Conservation (phyloP, 2,888 invertebrate genomes). For the Trachelus stipa region DNA sequence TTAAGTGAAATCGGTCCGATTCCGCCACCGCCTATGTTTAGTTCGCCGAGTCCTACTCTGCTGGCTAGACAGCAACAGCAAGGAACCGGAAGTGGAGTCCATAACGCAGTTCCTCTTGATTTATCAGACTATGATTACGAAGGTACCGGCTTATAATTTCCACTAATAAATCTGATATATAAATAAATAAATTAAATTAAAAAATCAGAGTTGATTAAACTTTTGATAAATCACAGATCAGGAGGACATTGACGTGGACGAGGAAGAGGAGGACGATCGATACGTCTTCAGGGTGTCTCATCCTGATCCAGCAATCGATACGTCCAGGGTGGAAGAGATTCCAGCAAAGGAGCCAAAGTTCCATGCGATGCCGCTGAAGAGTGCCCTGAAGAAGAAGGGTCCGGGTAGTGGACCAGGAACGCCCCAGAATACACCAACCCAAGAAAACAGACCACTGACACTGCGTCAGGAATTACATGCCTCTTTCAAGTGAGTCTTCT, state of each 20-base stretch:
- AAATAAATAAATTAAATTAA: neutral
- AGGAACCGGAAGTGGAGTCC: slow-evolving; percentile 37
- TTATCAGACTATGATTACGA: slow-evolving; percentile 75
- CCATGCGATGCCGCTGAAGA: slow-evolving; percentile 92
- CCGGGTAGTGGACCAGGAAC: slow-evolving; percentile 75
- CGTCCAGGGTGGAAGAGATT: slow-evolving; percentile 88
- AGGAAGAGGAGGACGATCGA: slow-evolving; percentile 68
- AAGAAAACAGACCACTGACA: slow-evolving; percentile 76
- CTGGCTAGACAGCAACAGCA: slow-evolving; percentile 68
- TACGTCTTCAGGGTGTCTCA: slow-evolving; percentile 72
- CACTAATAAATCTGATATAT: neutral
- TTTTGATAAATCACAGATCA: slow-evolving; percentile 67
- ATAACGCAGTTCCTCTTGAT: slow-evolving; percentile 55
- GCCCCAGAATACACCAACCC: slow-evolving; percentile 77
- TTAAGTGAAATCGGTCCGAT: slow-evolving; percentile 93
- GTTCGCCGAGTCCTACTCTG: slow-evolving; percentile 83
- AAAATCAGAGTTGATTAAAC: neutral
- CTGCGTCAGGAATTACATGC: slow-evolving; percentile 81
- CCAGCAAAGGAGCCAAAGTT: slow-evolving; percentile 93
- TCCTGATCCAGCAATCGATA: slow-evolving; percentile 80
- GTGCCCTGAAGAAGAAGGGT: slow-evolving; percentile 84
- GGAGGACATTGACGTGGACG: slow-evolving; percentile 76
- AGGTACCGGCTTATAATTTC: slow-evolving; percentile 65
- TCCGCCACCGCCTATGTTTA: slow-evolving; percentile 96
- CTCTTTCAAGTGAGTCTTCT: slow-evolving; percentile 80